Base-by-base conservation (phyloP, 2,797 vertebrate species). In the Lepus townsendii region DNA sequence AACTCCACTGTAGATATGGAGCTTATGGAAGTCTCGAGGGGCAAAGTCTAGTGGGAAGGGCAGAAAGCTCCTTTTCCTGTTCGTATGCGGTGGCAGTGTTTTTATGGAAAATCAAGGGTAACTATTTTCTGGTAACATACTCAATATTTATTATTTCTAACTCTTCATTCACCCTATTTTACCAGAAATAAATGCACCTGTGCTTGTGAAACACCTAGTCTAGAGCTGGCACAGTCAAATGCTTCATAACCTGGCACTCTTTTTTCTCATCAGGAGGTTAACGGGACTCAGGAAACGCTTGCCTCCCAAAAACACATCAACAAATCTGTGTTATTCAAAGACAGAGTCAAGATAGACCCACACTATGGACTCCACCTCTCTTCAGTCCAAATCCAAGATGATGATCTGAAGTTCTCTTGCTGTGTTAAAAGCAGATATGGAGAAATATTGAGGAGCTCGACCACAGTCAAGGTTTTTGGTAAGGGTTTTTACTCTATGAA, bases 381-480 rank as follows among this genome's bases (percentile, higher is more conserved):
- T 52, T 95, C 97, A 22, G 84, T 93, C 52, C 94, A 96, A 93
- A 93, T 97, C 77, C 73, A 6, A 0, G 97, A 98, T 35, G 83
- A 98, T 19, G 96, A 95, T 82, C 95, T 1, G 32, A 97, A 76
- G 19, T 98, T 98, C 82, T 97, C 96, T 72, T 97, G 97, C 71
- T 91, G 65, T 0, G 0, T 97, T 82, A 1, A 3, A 17, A 26
- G 95, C 91, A 93, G 94, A 11, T 42, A 86, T 0, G 96, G 96
- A 47, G 97, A 94, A 96, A 89, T 92, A 69, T 76, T 42, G 83
- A 98, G 82, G 79, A 97, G 65, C 90, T 98, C 94, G 83, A 98
- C 95, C 83, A 98, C 17, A 0, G 90, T 98, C 73, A 97, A 96
- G 95, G 96, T 98, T 20, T 98, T 98, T 0, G 97, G 97, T 98